Percentiles rank a stretch among this genome's conserved stretches.
These are phyloP conservation scores for Elaphurus davidianus DNA, from an alignment of 2,113 vertebrate genomes.

Conservation along the genomic window DNA sequence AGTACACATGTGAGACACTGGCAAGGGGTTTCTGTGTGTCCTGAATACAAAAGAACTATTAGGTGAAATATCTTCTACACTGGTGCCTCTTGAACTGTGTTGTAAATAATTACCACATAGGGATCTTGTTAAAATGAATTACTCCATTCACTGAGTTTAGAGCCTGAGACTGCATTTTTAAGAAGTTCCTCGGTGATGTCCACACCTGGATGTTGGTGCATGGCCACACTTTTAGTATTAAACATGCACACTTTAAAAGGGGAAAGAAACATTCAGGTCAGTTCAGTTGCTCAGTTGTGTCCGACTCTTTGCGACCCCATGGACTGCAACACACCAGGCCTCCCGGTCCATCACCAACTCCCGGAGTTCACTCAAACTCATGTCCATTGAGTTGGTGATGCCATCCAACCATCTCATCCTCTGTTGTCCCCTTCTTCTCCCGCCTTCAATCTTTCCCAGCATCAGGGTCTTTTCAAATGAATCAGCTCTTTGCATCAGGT, in stretches of 20 bases:
- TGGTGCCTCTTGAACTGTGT: neutral
- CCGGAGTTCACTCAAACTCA: neutral
- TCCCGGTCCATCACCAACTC: neutral
- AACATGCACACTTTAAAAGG: neutral
- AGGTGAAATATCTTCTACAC: neutral
- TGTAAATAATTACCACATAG: neutral
- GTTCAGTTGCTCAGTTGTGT: neutral
- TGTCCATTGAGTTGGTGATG: neutral
- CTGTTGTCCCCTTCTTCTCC: neutral
- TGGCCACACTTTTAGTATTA: neutral
- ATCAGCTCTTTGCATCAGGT: neutral
- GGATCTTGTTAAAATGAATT: neutral
- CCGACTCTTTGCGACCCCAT: neutral
- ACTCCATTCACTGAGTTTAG: neutral
- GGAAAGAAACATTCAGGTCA: neutral
- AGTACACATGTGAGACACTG: neutral
- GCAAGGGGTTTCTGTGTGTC: neutral
- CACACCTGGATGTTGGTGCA: neutral
- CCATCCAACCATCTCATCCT: neutral
- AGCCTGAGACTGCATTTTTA: neutral
- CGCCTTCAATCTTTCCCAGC: neutral
- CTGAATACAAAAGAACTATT: neutral
- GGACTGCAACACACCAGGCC: neutral
- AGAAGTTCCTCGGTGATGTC: neutral
- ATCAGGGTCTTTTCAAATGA: neutral